Evolutionary conservation across 1,140 invertebrate species (phyloP), one percentile per base, ranked within the genome.

Genomic region (Drosophila nannoptera): DNA sequence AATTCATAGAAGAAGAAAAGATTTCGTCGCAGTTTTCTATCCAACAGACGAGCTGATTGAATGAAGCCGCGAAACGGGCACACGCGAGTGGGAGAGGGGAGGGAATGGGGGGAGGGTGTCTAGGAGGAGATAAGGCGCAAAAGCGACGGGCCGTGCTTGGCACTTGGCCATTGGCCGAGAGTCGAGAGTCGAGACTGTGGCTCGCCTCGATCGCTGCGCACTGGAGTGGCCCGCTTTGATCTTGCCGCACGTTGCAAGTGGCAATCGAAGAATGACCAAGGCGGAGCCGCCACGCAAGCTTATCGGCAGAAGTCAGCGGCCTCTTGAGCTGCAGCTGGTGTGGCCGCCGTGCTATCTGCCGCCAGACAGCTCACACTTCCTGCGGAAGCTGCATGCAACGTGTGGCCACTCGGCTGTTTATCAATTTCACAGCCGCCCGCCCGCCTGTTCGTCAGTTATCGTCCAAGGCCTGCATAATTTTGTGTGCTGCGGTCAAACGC

Each of bases 141-240:
- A 77, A 78, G 75, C 66, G 69, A 73, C 68, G 64, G 52, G 52
- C 64, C 33, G 78, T 82, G 80, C 78, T 67, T 75, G 80, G 78
- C 64, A 82, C 77, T 58, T 55, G 16, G n/a, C 55, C 54, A 36
- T 46, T 42, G n/a, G 45, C 36, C 8, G 8, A 31, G 16, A 32
- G 46, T 33, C 43, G 40, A 42, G 16, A 63, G 53, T 35, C 42
- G 22, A 54, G 43, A 69, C 66, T 69, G 55, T 56, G 60, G 35
- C 66, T 54, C 50, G 31, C 36, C 49, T 69, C 64, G 61, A 69
- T 65, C 65, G 61, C 72, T 65, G 56, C 61, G 61, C 56, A 66
- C 61, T 74, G 66, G 50, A 62, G 46, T 60, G 9, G 50, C 38
- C 33, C 3, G 46, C 65, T 71, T 71, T 67, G n/a, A 71, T 49